Percentiles rank a stretch among this genome's conserved stretches.
Evolutionary conservation across 1,140 invertebrate genomes (phyloP).

Genomic region (Leptinotarsa defecta): DNA sequence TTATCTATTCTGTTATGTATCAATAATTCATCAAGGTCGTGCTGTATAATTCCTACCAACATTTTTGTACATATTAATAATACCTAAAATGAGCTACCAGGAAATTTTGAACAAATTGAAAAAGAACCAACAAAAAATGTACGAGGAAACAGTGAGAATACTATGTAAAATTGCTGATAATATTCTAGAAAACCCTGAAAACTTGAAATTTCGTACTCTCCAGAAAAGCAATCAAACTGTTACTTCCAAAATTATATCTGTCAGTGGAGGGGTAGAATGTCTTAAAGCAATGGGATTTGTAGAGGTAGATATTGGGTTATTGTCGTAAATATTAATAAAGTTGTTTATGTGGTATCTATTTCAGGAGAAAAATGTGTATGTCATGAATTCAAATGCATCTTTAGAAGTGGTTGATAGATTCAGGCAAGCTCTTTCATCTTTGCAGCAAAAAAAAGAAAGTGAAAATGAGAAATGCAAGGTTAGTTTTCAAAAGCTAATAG

Average conservation of each 20-base stretch:
- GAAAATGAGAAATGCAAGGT: no score
- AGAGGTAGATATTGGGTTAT: conserved; percentile 42
- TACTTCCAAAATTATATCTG: conserved; percentile 43
- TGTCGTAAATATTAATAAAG: neutral
- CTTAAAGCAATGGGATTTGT: conserved; percentile 50
- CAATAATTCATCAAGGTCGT: neutral
- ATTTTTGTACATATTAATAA: no score
- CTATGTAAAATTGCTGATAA: conserved; percentile 50
- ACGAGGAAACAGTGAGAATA: conserved; percentile 39
- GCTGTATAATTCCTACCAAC: no score
- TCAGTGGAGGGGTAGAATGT: conserved; percentile 45
- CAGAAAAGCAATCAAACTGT: conserved; percentile 48
- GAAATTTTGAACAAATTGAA: conserved; percentile 36
- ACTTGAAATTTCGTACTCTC: conserved; percentile 47
- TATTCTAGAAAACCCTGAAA: conserved; percentile 45
- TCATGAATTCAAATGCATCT: conserved; percentile 24
- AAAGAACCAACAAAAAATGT: conserved; percentile 22
- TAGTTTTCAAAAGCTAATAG: no score
- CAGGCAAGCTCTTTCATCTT: conserved; percentile 30
- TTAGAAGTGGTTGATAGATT: conserved; percentile 31
- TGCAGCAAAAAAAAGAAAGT: conserved; percentile 2
- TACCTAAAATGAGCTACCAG: conserved; percentile 30
- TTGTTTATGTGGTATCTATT: conserved; percentile 20
- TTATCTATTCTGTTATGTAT: neutral
- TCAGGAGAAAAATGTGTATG: conserved; percentile 37